These are phyloP conservation scores for Clarias fuscus DNA, from an alignment of 2,797 vertebrate species.

Conservation along the genomic window DNA sequence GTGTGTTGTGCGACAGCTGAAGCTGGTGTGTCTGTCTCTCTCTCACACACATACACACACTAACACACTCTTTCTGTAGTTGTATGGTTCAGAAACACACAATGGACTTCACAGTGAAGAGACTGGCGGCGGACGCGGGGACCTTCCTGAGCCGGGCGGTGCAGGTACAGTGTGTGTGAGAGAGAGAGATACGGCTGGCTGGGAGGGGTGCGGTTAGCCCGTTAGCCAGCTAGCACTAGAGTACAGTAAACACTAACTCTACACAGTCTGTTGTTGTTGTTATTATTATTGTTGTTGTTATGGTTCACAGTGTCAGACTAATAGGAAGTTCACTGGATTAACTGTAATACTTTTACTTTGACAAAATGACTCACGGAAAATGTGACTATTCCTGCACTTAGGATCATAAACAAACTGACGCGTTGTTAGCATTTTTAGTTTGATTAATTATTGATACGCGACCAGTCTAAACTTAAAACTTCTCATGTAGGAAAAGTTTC, in stretches of 20 bases:
- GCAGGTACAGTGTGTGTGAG: constrained; percentile 74
- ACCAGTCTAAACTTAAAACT: too few relatives aligned
- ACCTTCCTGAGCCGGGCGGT: constrained; percentile 92
- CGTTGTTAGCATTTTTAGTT: not conserved
- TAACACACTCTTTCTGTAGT: not conserved
- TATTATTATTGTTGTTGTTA: not conserved
- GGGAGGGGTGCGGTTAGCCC: constrained; percentile 19
- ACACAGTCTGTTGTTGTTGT: not conserved
- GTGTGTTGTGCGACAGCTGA: constrained; percentile 10
- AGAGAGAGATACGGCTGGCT: not conserved
- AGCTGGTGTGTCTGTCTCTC: not conserved
- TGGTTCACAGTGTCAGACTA: not conserved
- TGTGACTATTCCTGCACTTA: not conserved
- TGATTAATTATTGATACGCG: not conserved
- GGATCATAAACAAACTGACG: not conserved
- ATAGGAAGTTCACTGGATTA: not conserved
- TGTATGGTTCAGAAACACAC: not conserved
- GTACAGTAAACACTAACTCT: not conserved
- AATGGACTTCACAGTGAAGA: constrained; percentile 97
- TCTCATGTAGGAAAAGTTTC: not conserved
- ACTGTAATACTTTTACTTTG: not conserved
- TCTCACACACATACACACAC: too few relatives aligned
- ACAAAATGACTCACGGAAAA: not conserved
- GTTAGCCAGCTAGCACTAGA: constrained; percentile 11
- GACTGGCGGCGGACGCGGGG: constrained; percentile 91